These are phyloP conservation scores for Zygogramma bicolorata DNA, from an alignment of 2,888 invertebrate genomes.

Conservation along the genomic window DNA sequence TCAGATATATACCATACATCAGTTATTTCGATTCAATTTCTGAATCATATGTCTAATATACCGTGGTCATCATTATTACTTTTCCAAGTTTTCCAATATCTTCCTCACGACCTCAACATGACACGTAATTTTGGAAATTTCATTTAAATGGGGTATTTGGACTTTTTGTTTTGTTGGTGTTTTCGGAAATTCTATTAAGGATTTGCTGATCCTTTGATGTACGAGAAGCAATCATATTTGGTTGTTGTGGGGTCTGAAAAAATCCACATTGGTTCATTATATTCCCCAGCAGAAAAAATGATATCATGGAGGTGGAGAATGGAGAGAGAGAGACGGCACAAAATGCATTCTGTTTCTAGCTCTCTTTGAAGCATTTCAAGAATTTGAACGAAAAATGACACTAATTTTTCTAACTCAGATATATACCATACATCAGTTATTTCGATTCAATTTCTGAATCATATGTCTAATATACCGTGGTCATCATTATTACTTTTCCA, in stretches of 20 bases:
- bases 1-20: too few species aligned
- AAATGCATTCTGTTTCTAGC: not conserved
- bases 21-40: too few species aligned
- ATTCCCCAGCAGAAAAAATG: not conserved
- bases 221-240: conserved; percentile 17
- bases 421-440: too few species aligned
- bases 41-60: too few species aligned
- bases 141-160: conserved; percentile 59
- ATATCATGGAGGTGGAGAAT: not conserved
- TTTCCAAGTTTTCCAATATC: conserved; percentile 66
- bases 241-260: not conserved
- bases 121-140: conserved; percentile 62
- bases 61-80: conserved; percentile 59
- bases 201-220: conserved; percentile 36
- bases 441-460: too few species aligned
- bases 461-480: conserved; percentile 45
- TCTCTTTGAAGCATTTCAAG: too few species aligned
- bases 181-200: conserved; percentile 45
- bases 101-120: conserved; percentile 61
- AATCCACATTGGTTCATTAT: not conserved
- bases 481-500: conserved; percentile 62
- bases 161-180: conserved; percentile 53
- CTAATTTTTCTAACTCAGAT: too few species aligned
- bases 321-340: not conserved
- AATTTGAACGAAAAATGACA: too few species aligned